Evolutionary conservation across 2,888 invertebrate species (phyloP).

Genomic region (Cataglyphis cursor): DNA sequence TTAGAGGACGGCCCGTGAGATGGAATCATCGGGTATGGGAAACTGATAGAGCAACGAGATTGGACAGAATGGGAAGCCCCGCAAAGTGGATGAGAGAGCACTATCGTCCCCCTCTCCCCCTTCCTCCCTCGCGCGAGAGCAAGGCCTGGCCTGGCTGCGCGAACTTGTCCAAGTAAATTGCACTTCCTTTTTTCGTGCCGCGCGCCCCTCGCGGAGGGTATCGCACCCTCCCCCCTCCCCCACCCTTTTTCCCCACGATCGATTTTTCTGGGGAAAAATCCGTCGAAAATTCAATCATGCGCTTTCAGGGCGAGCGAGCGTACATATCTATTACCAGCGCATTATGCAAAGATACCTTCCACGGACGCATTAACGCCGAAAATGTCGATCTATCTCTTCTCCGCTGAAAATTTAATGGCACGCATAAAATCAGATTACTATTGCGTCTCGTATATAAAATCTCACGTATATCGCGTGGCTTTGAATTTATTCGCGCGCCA

Average conservation of each 20-base stretch:
- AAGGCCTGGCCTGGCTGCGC: constrained; percentile 49
- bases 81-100: constrained; percentile 78
- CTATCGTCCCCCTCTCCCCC: constrained; percentile 54
- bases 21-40: constrained; percentile 72
- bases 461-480: background rate
- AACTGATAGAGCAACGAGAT: constrained; percentile 80
- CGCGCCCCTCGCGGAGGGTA: constrained; percentile 34
- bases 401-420: constrained; percentile 47
- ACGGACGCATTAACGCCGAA: constrained; percentile 56
- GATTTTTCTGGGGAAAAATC: constrained; percentile 56
- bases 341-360: constrained; percentile 57
- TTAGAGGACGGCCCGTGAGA: constrained; percentile 73
- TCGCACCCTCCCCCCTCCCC: background rate
- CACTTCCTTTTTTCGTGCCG: constrained; percentile 60
- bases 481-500: background rate
- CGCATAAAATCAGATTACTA: constrained; percentile 49
- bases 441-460: constrained; percentile 38
- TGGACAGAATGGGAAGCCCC: constrained; percentile 79
- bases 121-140: constrained; percentile 45
- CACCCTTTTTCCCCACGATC: background rate
- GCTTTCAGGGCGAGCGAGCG: constrained; percentile 44
- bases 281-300: constrained; percentile 57
- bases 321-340: constrained; percentile 46
- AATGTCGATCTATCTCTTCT: constrained; percentile 55
- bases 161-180: constrained; percentile 69